These are phyloP conservation scores for Potorous gilbertii DNA, from an alignment of 2,797 vertebrate species.

Conservation along the genomic window DNA sequence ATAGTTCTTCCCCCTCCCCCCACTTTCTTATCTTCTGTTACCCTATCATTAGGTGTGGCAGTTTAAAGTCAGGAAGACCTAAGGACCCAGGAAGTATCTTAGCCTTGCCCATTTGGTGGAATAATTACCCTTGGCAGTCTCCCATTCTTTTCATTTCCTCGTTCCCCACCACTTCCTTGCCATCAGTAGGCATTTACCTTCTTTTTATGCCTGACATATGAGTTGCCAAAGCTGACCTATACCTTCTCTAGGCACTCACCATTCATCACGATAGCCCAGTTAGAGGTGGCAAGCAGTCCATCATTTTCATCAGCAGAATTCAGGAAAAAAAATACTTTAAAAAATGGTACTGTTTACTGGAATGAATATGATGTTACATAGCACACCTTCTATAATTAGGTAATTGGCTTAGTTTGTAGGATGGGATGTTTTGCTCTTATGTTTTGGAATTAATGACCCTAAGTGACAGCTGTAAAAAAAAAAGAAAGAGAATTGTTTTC, in stretches of 20 bases:
- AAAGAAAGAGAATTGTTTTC: slow-evolving; percentile 62
- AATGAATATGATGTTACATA: slow-evolving; percentile 54
- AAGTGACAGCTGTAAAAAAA: slow-evolving; percentile 71
- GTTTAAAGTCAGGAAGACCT: not conserved
- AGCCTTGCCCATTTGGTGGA: slow-evolving; percentile 20
- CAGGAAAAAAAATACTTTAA: not conserved
- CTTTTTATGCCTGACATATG: slow-evolving; percentile 38
- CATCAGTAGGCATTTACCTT: not conserved
- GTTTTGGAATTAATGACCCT: slow-evolving; percentile 71
- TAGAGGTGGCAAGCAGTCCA: slow-evolving; percentile 54
- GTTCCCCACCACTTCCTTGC: not conserved
- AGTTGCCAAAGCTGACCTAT: slow-evolving; percentile 51
- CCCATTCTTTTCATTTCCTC: slow-evolving; percentile 42
- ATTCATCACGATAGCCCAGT: slow-evolving; percentile 65
- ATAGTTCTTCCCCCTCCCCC: not conserved
- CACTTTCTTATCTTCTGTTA: slow-evolving; percentile 26
- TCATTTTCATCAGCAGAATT: slow-evolving; percentile 67
- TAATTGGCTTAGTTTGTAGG: slow-evolving; percentile 69
- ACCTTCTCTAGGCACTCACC: slow-evolving; percentile 46
- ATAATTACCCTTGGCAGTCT: slow-evolving; percentile 50
- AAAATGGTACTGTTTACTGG: not conserved
- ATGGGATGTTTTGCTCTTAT: slow-evolving; percentile 67
- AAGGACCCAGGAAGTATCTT: slow-evolving; percentile 38
- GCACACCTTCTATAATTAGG: slow-evolving; percentile 73
- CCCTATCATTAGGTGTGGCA: not conserved